phyloP scores from a whole-genome alignment of 2,888 invertebrate genomes.

The Drosophila merina region DNA sequence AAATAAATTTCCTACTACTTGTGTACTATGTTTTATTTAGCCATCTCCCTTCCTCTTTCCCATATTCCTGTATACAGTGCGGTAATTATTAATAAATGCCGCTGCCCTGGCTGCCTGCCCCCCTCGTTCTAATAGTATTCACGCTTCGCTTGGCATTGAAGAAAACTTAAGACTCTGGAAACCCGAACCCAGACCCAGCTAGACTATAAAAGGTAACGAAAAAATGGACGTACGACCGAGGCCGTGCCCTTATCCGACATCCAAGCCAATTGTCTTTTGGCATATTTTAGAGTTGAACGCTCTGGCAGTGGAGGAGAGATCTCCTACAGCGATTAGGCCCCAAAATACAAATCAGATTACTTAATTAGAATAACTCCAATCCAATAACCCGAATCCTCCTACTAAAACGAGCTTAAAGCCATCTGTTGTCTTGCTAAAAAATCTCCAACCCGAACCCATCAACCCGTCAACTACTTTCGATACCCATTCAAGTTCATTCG shows the following conservation, averaged over 20 bases:
- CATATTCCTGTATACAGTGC: constrained; percentile 33
- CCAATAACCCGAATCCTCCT: no score
- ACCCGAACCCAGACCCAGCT: background rate
- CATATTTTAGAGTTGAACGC: constrained; percentile 78
- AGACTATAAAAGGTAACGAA: background rate
- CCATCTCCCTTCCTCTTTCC: constrained; percentile 10
- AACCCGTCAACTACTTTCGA: constrained; percentile 21
- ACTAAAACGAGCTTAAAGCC: background rate
- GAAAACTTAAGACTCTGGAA: constrained; percentile 61
- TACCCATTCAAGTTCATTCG: constrained; percentile 26
- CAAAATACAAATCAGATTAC: constrained; percentile 61
- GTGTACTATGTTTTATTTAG: constrained; percentile 3
- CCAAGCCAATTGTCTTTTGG: constrained; percentile 76
- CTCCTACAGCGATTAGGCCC: constrained; percentile 74
- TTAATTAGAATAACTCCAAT: background rate
- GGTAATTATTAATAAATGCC: constrained; percentile 77
- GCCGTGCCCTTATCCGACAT: constrained; percentile 59
- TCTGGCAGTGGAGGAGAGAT: constrained; percentile 57
- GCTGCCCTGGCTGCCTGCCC: constrained; percentile 27
- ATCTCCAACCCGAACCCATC: background rate
- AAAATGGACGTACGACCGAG: background rate
- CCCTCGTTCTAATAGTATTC: constrained; percentile 67
- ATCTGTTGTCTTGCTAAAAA: constrained; percentile 13
- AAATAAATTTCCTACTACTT: constrained; percentile 68
- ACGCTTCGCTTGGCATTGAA: constrained; percentile 75